Evolutionary conservation across 2,797 vertebrate species (phyloP), one percentile per base, ranked within the genome.

Genomic region (Choloepus didactylus): DNA sequence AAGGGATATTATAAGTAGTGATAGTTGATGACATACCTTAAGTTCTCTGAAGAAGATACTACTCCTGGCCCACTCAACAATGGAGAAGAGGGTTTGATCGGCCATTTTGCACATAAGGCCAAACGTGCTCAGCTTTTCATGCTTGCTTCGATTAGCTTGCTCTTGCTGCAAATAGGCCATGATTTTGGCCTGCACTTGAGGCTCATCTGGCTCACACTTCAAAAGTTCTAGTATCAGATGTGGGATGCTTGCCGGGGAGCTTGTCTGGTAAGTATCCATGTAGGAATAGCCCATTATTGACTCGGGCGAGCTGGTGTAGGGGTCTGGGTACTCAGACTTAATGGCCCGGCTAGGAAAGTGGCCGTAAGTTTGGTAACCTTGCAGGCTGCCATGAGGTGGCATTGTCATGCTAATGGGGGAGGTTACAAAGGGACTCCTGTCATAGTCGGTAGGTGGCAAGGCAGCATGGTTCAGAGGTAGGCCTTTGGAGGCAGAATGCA

Each of bases 71-170:
- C 99, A 99, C 97, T 99, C 99, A 11, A 99, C 99, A 41, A 99
- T 99, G 97, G 99, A 99, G 99, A 99, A 99, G 93, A 99, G 99
- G 2, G 99, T 99, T 98, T 99, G 99, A 98, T 99, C 99, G 0
- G 99, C 99, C 99, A 99, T 99, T 99, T 99, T 99, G 98, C 99
- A 99, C 99, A 99, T 99, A 89, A 99, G 99, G 95, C 99, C 99
- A 49, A 99, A 99, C 0, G 99, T 99, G 98, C 99, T 99, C 98
- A 99, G 99, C 98, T 99, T 99, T 97, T 99, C 99, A 0, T 99
- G 99, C 95, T 99, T 99, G 98, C 99, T 98, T 82, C 99, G 98
- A 97, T 98, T 99, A 49, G 99, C 99, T 98, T 99, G 99, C 96
- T 99, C 99, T 97, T 99, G 99, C 98, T 99, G 99, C 98, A 99